A percentile compares a stretch with the other conserved stretches of the same genome.
These are phyloP conservation scores for Tenthredo notha DNA, from an alignment of 2,888 invertebrate species.

Conservation along the genomic window DNA sequence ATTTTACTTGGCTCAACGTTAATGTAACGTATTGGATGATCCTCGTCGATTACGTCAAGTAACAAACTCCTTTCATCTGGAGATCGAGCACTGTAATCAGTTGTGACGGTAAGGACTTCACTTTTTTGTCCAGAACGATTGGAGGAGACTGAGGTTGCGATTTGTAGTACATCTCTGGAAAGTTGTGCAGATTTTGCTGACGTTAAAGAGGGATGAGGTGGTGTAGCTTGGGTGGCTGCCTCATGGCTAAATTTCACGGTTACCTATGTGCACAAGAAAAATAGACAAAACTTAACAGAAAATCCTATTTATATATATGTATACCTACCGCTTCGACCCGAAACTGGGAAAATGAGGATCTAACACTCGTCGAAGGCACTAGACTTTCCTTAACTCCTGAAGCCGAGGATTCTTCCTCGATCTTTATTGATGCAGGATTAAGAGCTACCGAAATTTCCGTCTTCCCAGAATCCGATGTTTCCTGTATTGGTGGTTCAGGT, in stretches of 20 bases:
- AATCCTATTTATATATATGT: background rate
- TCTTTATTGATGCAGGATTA: background rate
- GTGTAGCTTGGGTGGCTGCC: slow-evolving; percentile 51
- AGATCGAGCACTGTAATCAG: slow-evolving; percentile 56
- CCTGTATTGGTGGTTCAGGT: background rate
- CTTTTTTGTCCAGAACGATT: slow-evolving; percentile 52
- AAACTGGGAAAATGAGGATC: slow-evolving; percentile 36
- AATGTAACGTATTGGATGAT: slow-evolving; percentile 38
- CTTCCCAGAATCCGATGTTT: background rate
- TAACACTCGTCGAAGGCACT: background rate
- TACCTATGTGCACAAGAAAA: slow-evolving; percentile 41
- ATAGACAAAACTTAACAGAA: background rate
- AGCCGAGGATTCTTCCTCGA: background rate
- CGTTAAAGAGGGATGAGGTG: slow-evolving; percentile 48
- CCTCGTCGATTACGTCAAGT: slow-evolving; percentile 46
- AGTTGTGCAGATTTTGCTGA: slow-evolving; percentile 19
- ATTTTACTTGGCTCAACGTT: slow-evolving; percentile 38
- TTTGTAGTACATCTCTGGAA: background rate
- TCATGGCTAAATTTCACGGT: slow-evolving; percentile 51
- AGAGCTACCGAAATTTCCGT: slow-evolving; percentile 24
- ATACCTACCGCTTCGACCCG: slow-evolving; percentile 26
- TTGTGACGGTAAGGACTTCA: slow-evolving; percentile 59
- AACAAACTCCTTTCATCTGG: slow-evolving; percentile 37
- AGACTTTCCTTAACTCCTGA: slow-evolving; percentile 11
- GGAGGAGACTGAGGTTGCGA: slow-evolving; percentile 53